These are phyloP conservation scores for Hydra vulgaris DNA, from an alignment of 30 jellyfish, hydroid and myxozoan species.

Conservation along the genomic window DNA sequence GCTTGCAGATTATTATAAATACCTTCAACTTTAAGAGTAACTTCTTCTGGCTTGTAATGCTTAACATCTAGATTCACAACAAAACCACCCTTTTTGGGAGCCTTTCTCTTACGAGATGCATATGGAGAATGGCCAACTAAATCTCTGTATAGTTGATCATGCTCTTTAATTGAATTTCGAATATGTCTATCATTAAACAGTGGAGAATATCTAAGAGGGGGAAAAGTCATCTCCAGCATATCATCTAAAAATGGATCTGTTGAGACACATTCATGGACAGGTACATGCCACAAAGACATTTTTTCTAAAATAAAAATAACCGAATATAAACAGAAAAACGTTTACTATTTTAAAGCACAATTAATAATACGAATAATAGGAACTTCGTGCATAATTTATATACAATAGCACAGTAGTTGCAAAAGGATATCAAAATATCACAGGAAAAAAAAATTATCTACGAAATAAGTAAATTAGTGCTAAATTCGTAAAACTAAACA, in stretches of 20 bases:
- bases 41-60: slow-evolving; percentile 42
- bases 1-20: too few species aligned
- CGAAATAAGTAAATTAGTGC: too few species aligned
- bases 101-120: neutral
- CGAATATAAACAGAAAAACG: too few species aligned
- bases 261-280: neutral
- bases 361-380: too few species aligned
- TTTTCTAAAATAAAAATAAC: neutral
- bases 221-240: slow-evolving; percentile 25
- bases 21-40: slow-evolving; percentile 42
- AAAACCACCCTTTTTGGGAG: neutral
- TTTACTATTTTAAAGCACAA: too few species aligned
- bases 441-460: too few species aligned
- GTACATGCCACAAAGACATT: slow-evolving; percentile 5
- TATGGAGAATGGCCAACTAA: slow-evolving; percentile 29
- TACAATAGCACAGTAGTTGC: too few species aligned
- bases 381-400: too few species aligned
- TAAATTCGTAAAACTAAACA: too few species aligned
- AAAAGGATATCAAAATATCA: too few species aligned
- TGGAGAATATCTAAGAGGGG: slow-evolving; percentile 30
- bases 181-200: neutral
- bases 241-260: slow-evolving; percentile 32
- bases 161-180: neutral
- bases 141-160: slow-evolving; percentile 20
- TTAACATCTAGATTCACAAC: slow-evolving; percentile 23